Conservation (phyloP, 2,888 invertebrate species). For the Heliconius sara region DNA sequence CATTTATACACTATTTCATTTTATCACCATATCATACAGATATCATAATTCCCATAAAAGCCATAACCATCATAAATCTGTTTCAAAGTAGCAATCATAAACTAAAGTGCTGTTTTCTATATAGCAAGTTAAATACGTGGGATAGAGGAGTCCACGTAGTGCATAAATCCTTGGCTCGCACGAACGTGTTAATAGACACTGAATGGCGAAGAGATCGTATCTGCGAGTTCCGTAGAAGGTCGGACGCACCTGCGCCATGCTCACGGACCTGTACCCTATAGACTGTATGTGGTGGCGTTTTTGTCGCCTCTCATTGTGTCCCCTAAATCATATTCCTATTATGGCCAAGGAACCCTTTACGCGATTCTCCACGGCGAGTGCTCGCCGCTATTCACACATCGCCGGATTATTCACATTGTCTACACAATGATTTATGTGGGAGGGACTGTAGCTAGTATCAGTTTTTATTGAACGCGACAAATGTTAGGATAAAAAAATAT, state of each 20-base stretch:
- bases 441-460: conserved; percentile 5
- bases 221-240: conserved; percentile 37
- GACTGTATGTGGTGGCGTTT: conserved; percentile 39
- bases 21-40: not conserved
- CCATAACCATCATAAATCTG: not conserved
- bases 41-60: conserved; percentile 2
- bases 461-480: not conserved
- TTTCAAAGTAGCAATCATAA: conserved; percentile 20
- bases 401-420: conserved; percentile 39
- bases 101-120: conserved; percentile 16
- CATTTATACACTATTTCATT: not conserved
- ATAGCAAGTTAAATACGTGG: conserved; percentile 16
- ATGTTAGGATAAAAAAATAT: not conserved
- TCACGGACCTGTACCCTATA: not conserved
- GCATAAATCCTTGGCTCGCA: conserved; percentile 37
- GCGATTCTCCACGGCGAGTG: conserved; percentile 55
- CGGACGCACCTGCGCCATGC: conserved; percentile 54
- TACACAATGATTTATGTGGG: conserved; percentile 47
- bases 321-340: conserved; percentile 57
- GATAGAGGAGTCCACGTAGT: conserved; percentile 36
- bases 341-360: conserved; percentile 56
- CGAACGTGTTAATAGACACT: conserved; percentile 49
- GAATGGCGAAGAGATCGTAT: conserved; percentile 44
- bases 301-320: conserved; percentile 48
- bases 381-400: conserved; percentile 42